Conservation (phyloP, 2,888 invertebrate genomes). For the Netelia inedita region DNA sequence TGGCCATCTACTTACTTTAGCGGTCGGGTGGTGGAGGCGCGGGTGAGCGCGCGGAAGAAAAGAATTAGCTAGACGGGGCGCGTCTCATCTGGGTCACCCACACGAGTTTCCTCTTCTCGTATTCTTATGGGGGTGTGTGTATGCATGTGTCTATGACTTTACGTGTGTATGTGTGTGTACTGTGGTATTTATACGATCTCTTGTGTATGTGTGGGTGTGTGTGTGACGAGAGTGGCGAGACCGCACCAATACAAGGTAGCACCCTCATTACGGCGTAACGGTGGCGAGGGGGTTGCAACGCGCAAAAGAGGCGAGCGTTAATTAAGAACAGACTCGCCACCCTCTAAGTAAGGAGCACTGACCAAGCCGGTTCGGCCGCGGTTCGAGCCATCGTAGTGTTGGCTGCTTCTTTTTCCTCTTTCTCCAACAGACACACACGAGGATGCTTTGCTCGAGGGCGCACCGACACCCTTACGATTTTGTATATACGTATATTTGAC, state of each 20-base stretch:
- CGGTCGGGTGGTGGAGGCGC: conserved; percentile 78
- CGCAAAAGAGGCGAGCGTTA: conserved; percentile 84
- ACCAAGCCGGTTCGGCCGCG: conserved; percentile 75
- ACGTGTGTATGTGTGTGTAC: background rate
- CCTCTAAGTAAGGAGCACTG: conserved; percentile 84
- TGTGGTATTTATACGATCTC: conserved; percentile 16
- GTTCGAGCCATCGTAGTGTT: conserved; percentile 26
- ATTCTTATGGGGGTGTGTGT: conserved; percentile 44
- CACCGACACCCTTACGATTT: conserved; percentile 3
- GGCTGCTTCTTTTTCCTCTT: conserved; percentile 63
- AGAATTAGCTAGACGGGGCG: conserved; percentile 84
- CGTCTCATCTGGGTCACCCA: conserved; percentile 84
- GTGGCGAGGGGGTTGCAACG: conserved; percentile 81
- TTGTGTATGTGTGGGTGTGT: background rate
- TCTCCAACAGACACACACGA: conserved; percentile 41
- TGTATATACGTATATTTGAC: conserved; percentile 20
- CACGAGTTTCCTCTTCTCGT: conserved; percentile 74
- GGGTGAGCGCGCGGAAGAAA: conserved; percentile 78
- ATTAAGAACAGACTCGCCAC: conserved; percentile 85
- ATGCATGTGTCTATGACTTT: background rate
- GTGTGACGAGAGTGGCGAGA: conserved; percentile 28
- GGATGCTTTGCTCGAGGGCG: conserved; percentile 48
- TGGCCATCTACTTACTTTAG: conserved; percentile 84
- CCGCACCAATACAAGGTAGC: conserved; percentile 76
- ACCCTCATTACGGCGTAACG: conserved; percentile 83